Percentiles rank a stretch among this genome's conserved stretches.
These are phyloP conservation scores for Ciconia nigra DNA, from an alignment of 2,797 vertebrate species.

Conservation along the genomic window DNA sequence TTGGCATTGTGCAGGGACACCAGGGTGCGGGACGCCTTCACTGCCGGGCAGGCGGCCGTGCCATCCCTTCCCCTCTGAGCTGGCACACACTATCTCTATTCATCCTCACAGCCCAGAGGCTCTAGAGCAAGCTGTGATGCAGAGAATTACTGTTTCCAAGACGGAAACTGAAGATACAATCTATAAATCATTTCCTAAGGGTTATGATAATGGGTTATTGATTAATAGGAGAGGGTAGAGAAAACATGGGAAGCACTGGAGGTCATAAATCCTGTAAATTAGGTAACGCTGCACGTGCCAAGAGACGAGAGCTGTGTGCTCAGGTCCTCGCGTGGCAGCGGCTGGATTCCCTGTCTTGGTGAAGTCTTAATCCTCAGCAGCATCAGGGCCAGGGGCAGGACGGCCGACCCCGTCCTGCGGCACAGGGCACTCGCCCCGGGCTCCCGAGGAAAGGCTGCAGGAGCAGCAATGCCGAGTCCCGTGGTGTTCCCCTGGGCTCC, in stretches of 20 bases:
- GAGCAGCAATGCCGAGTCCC: neutral
- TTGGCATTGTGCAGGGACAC: neutral
- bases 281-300: neutral
- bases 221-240: conserved; percentile 36
- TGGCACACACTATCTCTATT: neutral
- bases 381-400: neutral
- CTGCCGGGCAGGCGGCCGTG: neutral
- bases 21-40: neutral
- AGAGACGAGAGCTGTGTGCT: neutral
- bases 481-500: neutral
- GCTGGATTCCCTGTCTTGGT: neutral
- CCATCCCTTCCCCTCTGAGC: neutral
- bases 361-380: neutral
- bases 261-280: conserved; percentile 33
- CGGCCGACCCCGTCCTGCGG: neutral
- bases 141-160: neutral
- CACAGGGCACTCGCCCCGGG: accelerated
- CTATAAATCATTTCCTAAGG: conserved; percentile 31
- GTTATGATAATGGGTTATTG: conserved; percentile 51
- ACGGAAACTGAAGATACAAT: conserved; percentile 32
- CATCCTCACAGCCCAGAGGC: conserved; percentile 2
- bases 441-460: neutral
- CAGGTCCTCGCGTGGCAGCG: neutral
- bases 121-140: neutral
- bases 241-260: neutral